phyloP scores from a whole-genome alignment of 2,888 invertebrate species.

The Megamerina dolium region DNA sequence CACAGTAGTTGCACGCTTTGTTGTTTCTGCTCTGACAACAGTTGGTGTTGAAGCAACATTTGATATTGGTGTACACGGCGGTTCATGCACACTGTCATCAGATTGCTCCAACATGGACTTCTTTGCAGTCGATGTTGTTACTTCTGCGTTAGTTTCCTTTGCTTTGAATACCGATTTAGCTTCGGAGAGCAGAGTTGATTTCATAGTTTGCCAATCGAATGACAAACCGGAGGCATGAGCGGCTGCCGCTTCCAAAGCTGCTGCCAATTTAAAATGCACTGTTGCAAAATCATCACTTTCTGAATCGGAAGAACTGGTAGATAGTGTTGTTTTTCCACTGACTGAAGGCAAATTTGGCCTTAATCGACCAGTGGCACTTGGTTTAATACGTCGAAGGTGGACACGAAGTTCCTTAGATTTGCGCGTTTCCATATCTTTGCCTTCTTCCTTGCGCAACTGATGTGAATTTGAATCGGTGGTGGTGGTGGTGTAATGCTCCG shows the following conservation, averaged over 20 bases:
- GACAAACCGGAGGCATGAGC: constrained; percentile 15
- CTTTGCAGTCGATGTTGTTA: neutral
- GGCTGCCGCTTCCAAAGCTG: constrained; percentile 28
- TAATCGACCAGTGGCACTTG: constrained; percentile 2
- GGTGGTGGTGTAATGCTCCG: no score
- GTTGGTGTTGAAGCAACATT: neutral
- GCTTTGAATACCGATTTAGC: constrained; percentile 9
- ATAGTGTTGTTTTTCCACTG: constrained; percentile 5
- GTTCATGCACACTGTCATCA: neutral
- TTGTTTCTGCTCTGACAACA: neutral
- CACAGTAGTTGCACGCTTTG: neutral
- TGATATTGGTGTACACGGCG: neutral
- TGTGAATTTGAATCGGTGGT: no score
- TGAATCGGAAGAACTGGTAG: constrained; percentile 18
- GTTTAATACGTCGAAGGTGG: constrained; percentile 18
- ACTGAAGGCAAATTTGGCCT: constrained; percentile 4
- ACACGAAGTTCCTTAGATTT: constrained; percentile 18
- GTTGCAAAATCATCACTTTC: constrained; percentile 21
- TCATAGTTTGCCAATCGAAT: constrained; percentile 16
- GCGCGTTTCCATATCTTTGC: constrained; percentile 13
- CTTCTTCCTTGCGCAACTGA: no score
- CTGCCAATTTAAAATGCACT: constrained; percentile 18
- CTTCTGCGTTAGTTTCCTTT: neutral
- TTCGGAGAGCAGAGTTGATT: constrained; percentile 6
- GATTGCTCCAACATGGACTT: constrained; percentile 1